Evolutionary conservation across 2,113 vertebrate species (phyloP).

Genomic region (Ramphastos sulfuratus): DNA sequence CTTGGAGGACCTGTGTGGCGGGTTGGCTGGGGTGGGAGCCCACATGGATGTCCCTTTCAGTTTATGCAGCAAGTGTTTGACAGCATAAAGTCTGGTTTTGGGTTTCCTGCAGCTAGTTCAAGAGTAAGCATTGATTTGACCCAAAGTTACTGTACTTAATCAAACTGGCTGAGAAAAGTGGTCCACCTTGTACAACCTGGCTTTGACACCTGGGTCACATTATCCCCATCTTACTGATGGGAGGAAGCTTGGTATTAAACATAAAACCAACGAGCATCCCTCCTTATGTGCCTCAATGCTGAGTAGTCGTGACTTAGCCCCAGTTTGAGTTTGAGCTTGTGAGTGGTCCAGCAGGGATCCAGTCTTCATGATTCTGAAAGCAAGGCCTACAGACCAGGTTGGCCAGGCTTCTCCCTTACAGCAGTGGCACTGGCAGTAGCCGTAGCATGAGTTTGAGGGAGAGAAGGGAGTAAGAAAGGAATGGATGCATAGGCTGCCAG

Average conservation of each 20-base stretch:
- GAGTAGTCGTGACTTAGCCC: neutral
- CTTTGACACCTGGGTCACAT: neutral
- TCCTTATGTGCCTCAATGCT: neutral
- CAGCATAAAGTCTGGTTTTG: neutral
- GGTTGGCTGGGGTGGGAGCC: neutral
- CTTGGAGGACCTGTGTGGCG: accelerated
- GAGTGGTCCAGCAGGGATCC: neutral
- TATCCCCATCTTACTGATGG: neutral
- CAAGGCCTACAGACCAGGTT: neutral
- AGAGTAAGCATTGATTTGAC: neutral
- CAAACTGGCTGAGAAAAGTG: neutral
- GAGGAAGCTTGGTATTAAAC: neutral
- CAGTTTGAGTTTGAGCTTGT: neutral
- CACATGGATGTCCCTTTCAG: accelerated
- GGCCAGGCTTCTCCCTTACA: neutral
- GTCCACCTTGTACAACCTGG: neutral
- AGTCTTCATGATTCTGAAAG: neutral
- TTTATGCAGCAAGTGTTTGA: neutral
- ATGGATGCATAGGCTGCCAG: neutral
- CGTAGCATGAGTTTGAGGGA: accelerated
- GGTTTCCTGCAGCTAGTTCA: neutral
- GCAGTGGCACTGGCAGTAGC: neutral
- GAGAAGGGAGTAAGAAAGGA: neutral
- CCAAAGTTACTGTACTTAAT: neutral
- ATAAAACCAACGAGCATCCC: neutral